A percentile compares a stretch with the other conserved stretches of the same genome.
These are phyloP conservation scores for Sylvia borin DNA, from an alignment of 2,797 vertebrate genomes.

Conservation along the genomic window DNA sequence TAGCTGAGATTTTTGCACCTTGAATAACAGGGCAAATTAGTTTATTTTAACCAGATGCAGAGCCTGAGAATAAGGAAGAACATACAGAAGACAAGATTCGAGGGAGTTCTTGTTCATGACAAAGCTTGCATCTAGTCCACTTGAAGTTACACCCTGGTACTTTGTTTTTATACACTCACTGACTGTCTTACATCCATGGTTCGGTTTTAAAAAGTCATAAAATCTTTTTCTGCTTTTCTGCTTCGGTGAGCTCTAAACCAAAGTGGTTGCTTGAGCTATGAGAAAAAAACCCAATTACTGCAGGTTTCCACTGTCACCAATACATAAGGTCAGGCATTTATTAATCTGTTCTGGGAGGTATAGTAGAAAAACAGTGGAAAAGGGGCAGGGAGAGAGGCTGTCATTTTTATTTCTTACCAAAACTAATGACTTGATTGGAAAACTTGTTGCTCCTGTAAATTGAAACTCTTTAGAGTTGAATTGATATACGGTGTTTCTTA, in stretches of 20 bases:
- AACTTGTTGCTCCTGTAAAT: not conserved
- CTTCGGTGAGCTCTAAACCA: not conserved
- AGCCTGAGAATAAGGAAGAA: not conserved
- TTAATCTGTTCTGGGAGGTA: not conserved
- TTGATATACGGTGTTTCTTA: not conserved
- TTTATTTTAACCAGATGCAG: not conserved
- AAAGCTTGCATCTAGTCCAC: not conserved
- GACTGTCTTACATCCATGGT: not conserved
- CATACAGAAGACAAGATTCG: not conserved
- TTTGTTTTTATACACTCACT: not conserved
- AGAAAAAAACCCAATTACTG: not conserved
- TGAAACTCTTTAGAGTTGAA: not conserved
- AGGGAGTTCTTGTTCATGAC: not conserved
- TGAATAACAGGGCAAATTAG: not conserved
- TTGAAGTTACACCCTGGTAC: not conserved
- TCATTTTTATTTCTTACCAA: not conserved
- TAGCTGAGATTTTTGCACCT: not conserved
- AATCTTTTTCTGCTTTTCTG: not conserved
- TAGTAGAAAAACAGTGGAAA: not conserved
- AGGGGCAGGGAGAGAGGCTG: not conserved
- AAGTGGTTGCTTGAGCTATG: not conserved
- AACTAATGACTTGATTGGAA: not conserved
- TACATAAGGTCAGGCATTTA: not conserved
- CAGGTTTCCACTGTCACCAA: not conserved
- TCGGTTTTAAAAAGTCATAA: not conserved